phyloP scores from a whole-genome alignment of 1,140 invertebrate species.

The Lethrus apterus region DNA sequence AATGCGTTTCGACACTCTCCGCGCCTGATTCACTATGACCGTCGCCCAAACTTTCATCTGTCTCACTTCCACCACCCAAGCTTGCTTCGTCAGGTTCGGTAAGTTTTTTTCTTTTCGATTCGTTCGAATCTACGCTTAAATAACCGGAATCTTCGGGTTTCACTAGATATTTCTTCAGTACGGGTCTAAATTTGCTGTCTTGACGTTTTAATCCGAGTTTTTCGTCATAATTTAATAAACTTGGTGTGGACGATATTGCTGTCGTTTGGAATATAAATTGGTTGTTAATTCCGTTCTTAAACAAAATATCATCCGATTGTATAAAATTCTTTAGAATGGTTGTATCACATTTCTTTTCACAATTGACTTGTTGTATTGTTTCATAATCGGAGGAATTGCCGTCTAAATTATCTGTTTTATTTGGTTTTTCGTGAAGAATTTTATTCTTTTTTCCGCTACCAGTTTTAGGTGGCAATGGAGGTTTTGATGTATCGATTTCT shows the following conservation, averaged over 20 bases:
- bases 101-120: conserved; percentile 40
- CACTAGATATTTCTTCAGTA: background rate
- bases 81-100: conserved; percentile 41
- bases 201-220: no score
- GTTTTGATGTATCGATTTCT: conserved; percentile 31
- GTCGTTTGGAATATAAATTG: conserved; percentile 23
- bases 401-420: conserved; percentile 43
- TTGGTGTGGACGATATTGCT: background rate
- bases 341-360: background rate
- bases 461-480: conserved; percentile 55
- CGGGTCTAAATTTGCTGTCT: background rate
- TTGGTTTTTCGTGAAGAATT: conserved; percentile 24
- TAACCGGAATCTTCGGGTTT: conserved; percentile 62
- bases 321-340: conserved; percentile 21
- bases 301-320: conserved; percentile 20
- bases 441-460: conserved; percentile 37
- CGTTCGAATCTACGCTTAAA: conserved; percentile 66
- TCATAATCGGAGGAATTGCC: conserved; percentile 42
- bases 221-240: background rate
- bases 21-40: conserved; percentile 75
- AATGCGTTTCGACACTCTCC: conserved; percentile 76
- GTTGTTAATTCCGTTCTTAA: conserved; percentile 22
- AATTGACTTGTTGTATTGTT: conserved; percentile 31
- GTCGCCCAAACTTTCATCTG: conserved; percentile 63
- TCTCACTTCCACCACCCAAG: conserved; percentile 54